Conservation (phyloP, 2,113 vertebrate genomes). For the Mormyrus lacerda region DNA sequence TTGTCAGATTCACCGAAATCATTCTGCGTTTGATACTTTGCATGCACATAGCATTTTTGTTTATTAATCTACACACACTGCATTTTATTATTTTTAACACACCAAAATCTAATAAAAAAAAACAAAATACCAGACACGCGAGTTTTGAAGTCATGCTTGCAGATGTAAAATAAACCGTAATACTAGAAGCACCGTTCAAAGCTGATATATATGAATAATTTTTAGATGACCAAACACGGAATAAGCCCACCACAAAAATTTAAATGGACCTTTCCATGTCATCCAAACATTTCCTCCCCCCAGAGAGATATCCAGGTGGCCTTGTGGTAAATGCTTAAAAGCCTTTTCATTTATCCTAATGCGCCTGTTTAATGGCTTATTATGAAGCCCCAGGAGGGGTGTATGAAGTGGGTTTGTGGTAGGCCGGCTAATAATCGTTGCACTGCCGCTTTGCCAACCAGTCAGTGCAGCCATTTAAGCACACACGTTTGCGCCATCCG, state of each 20-base stretch:
- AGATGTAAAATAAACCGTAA: background rate
- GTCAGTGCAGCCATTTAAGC: background rate
- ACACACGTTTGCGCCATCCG: background rate
- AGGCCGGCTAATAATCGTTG: constrained; percentile 37
- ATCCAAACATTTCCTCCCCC: constrained; percentile 29
- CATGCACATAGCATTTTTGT: background rate
- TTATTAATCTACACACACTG: background rate
- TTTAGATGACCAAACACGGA: constrained; percentile 2
- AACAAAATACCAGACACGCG: background rate
- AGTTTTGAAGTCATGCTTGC: background rate
- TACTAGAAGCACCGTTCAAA: background rate
- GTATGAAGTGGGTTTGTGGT: constrained; percentile 43
- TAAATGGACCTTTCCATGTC: constrained; percentile 18
- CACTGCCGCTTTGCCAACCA: constrained; percentile 20
- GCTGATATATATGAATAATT: background rate
- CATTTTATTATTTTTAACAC: background rate
- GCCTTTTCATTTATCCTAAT: constrained; percentile 74
- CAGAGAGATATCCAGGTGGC: constrained; percentile 59
- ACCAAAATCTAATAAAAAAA: background rate
- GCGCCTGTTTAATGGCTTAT: constrained; percentile 70
- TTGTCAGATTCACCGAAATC: constrained; percentile 16
- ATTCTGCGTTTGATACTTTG: background rate
- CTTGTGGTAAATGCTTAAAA: constrained; percentile 61
- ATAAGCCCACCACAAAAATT: constrained; percentile 11
- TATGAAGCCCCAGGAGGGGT: constrained; percentile 63